A percentile compares a stretch with the other conserved stretches of the same genome.
Evolutionary conservation across 2,888 invertebrate genomes (phyloP).

Genomic region (Drosophila longiperda): DNA sequence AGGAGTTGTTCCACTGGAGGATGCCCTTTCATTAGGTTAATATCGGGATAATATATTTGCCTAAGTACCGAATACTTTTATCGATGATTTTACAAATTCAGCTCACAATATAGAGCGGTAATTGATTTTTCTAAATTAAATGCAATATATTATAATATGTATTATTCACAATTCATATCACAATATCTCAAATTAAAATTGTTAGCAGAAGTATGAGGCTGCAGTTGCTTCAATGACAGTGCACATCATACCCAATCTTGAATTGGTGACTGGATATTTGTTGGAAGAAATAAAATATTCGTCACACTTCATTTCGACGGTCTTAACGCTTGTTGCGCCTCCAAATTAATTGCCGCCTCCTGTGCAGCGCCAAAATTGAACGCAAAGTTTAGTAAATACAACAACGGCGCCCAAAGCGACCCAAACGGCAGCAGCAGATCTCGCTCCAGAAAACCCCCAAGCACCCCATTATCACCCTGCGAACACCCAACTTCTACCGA

Average conservation of each 20-base stretch:
- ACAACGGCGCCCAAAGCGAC: slow-evolving; percentile 37
- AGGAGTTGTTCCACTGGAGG: slow-evolving; percentile 1
- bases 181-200: not conserved
- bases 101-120: not conserved
- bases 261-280: slow-evolving; percentile 22
- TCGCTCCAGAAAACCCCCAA: slow-evolving; percentile 2
- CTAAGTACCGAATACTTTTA: not conserved
- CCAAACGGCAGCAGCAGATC: slow-evolving; percentile 4
- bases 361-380: slow-evolving; percentile 77
- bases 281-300: slow-evolving; percentile 21
- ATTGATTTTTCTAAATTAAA: not conserved
- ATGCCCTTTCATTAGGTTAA: not conserved
- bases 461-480: not conserved
- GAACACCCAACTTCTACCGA: not conserved
- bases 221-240: not conserved
- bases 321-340: slow-evolving; percentile 80
- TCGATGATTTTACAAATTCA: not conserved
- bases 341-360: slow-evolving; percentile 76
- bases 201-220: not conserved
- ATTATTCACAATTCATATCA: not conserved
- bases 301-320: slow-evolving; percentile 77
- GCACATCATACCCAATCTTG: not conserved
- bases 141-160: not conserved
- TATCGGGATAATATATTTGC: not conserved
- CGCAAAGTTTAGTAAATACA: slow-evolving; percentile 77